These are phyloP conservation scores for Balaeniceps rex DNA, from an alignment of 2,113 vertebrate genomes.

Conservation along the genomic window DNA sequence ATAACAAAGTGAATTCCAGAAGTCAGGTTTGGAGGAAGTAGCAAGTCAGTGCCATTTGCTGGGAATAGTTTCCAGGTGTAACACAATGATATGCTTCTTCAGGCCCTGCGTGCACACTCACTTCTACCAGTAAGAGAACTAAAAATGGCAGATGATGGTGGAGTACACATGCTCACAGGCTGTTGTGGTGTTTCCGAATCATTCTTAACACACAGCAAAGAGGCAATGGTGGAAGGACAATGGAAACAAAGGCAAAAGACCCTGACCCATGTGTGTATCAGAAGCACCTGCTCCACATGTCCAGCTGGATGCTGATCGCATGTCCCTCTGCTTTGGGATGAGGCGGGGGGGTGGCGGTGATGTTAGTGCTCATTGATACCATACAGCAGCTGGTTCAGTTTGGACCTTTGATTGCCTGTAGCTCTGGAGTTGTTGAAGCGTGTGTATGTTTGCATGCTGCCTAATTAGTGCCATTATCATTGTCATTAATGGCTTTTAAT, in stretches of 20 bases:
- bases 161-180: neutral
- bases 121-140: neutral
- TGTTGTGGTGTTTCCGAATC: neutral
- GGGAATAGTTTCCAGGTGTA: neutral
- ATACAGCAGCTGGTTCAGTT: constrained; percentile 30
- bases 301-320: neutral
- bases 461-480: constrained; percentile 63
- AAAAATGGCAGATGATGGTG: neutral
- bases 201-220: neutral
- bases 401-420: constrained; percentile 30
- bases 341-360: too few species aligned
- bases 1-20: neutral
- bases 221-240: neutral
- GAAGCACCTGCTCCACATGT: neutral
- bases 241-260: neutral
- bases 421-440: constrained; percentile 17
- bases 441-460: constrained; percentile 41
- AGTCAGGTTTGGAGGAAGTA: neutral
- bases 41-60: neutral
- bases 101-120: neutral
- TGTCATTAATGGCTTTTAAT: constrained; percentile 64
- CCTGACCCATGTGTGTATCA: neutral
- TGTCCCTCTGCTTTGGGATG: neutral
- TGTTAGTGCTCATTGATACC: neutral
- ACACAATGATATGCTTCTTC: neutral